Evolutionary conservation across 2,888 invertebrate species (phyloP), one percentile per base, ranked within the genome.

Genomic region (Drosophila subquinaria): DNA sequence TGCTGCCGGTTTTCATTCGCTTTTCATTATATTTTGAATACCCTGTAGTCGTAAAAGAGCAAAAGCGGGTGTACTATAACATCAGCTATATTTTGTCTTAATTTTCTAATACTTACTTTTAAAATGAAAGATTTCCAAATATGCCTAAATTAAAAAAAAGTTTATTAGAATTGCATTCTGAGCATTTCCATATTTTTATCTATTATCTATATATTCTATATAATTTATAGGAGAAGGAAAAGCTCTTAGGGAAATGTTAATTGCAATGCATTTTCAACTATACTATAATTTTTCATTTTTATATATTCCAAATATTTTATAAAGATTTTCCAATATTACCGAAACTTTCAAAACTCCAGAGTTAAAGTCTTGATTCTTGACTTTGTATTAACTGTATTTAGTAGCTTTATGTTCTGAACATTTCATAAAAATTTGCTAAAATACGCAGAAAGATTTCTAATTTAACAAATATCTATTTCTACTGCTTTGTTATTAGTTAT

Each of bases 1-100:
- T 79, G 81, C 73, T 69, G 69, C 64, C 66, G 67, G 55, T 76
- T 73, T 82, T 81, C 79, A 68, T 73, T 69, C 68, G 66, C 33
- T 66, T 76, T 79, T 75, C 67, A 69, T 68, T 66, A 78, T 66
- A 71, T 63, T 51, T 72, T n/a, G n/a, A 6, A 52, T 64, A 73
- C 65, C 65, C 65, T 65, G 51, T 38, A 51, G 35, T 51, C 65
- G 27, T 65, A 45, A 65, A 65, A 51, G 36, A 1, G 1, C 9
- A 2, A 27, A 43, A 11, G 36, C 3, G 65, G 43, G 30, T 59
- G 17, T 50, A 36, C 36, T 11, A n/a, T 2, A 4, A 17, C 3
- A 13, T 9, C 5, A 15, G 11, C 13, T 23, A 6, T 23, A 45
- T 45, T 6, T 38, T n/a, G 13, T 13, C 5, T 36, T 5, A 13